These are phyloP conservation scores for Steinernema carpocapsae DNA, from an alignment of 2,888 invertebrate genomes.

Conservation along the genomic window DNA sequence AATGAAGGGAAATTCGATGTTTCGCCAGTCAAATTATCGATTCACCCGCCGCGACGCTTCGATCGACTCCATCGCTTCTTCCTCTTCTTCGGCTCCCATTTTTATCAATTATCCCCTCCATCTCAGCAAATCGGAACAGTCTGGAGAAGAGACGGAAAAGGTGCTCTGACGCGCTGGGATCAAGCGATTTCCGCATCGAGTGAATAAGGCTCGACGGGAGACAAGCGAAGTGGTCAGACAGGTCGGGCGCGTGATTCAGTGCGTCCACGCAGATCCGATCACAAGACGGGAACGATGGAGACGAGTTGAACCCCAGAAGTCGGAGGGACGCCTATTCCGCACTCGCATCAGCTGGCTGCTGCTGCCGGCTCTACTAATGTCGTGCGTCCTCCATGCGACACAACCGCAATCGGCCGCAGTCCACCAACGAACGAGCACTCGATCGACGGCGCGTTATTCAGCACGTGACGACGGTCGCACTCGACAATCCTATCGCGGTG, in stretches of 20 bases:
- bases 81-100: slow-evolving; percentile 10
- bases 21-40: slow-evolving; percentile 19
- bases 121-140: neutral
- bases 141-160: neutral
- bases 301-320: too few species aligned
- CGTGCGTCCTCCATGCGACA: neutral
- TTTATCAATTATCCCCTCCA: slow-evolving; percentile 12
- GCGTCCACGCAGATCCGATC: too few species aligned
- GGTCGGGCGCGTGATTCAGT: too few species aligned
- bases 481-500: neutral
- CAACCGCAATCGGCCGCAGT: neutral
- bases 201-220: too few species aligned
- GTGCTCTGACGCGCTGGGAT: too few species aligned
- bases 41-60: slow-evolving; percentile 25
- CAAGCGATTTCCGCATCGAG: too few species aligned
- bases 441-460: slow-evolving; percentile 24
- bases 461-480: slow-evolving; percentile 12
- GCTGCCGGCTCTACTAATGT: neutral
- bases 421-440: slow-evolving; percentile 17
- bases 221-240: too few species aligned
- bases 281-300: too few species aligned
- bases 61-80: slow-evolving; percentile 11
- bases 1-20: slow-evolving; percentile 17
- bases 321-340: too few species aligned
- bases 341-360: slow-evolving; percentile 18